Evolutionary conservation across 2,797 vertebrate genomes (phyloP).

Genomic region (Aphelocoma californica): DNA sequence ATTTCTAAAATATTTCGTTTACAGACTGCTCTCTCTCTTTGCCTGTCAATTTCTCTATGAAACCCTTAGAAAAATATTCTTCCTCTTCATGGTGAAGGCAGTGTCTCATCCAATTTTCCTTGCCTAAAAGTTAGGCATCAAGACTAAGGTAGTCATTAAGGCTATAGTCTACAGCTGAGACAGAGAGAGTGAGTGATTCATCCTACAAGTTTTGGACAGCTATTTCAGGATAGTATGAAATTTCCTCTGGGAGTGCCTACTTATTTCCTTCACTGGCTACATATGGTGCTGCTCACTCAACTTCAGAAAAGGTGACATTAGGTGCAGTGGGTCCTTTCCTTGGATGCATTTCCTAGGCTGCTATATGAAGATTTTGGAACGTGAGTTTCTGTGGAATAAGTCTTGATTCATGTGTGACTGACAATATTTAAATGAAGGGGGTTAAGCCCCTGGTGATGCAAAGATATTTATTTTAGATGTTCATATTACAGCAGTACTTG

Average conservation of each 20-base stretch:
- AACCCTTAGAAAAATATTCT: background rate
- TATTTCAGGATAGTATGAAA: constrained; percentile 2
- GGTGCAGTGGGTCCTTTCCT: background rate
- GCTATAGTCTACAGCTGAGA: background rate
- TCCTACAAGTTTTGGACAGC: background rate
- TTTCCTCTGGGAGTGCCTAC: background rate
- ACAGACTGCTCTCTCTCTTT: background rate
- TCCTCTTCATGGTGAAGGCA: background rate
- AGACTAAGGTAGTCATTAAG: background rate
- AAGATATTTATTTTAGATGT: background rate
- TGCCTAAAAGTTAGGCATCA: background rate
- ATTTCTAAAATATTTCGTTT: background rate
- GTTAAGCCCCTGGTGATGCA: background rate
- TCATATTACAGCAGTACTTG: background rate
- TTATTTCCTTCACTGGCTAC: constrained; percentile 14
- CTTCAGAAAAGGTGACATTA: background rate
- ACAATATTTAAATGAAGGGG: background rate
- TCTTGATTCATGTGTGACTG: background rate
- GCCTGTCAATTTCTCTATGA: background rate
- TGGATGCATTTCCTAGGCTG: background rate
- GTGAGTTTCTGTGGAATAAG: background rate
- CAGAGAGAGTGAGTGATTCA: background rate
- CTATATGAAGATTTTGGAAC: background rate
- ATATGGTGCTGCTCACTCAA: background rate
- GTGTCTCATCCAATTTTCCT: background rate